Percentiles rank a stretch among this genome's conserved stretches.
phyloP scores from a whole-genome alignment of 2,888 invertebrate species.

The Lasioglossum oenotherae region DNA sequence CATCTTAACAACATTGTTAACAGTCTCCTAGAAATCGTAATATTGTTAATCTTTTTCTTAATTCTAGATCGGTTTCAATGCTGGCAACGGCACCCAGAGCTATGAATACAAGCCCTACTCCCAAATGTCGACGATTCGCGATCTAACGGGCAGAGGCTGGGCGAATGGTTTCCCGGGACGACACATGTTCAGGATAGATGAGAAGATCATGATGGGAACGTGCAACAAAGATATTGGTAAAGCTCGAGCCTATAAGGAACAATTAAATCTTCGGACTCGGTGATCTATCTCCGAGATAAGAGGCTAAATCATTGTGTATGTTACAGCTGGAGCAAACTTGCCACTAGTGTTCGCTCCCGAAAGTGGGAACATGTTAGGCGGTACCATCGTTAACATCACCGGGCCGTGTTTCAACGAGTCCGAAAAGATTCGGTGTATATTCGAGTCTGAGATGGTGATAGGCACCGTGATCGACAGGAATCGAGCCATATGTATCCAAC shows the following conservation, averaged over 20 bases:
- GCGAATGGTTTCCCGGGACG: slow-evolving; percentile 95
- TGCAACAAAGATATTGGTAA: slow-evolving; percentile 95
- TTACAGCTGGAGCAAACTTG: slow-evolving; percentile 91
- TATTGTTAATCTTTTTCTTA: background rate
- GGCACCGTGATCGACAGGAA: slow-evolving; percentile 92
- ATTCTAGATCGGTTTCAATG: slow-evolving; percentile 96
- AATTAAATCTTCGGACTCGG: background rate
- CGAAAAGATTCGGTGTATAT: slow-evolving; percentile 92
- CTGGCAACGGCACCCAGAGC: slow-evolving; percentile 96
- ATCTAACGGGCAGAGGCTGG: slow-evolving; percentile 93
- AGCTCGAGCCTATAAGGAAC: slow-evolving; percentile 52
- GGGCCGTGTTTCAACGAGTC: slow-evolving; percentile 95
- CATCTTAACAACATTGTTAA: background rate
- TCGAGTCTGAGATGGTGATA: slow-evolving; percentile 92
- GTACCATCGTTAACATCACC: slow-evolving; percentile 97
- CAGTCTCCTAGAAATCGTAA: background rate
- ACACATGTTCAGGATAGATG: slow-evolving; percentile 97
- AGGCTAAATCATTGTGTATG: background rate
- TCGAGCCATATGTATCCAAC: slow-evolving; percentile 95
- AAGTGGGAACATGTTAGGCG: slow-evolving; percentile 98
- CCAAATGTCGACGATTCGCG: slow-evolving; percentile 93
- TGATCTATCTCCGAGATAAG: background rate
- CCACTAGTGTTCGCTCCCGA: slow-evolving; percentile 96
- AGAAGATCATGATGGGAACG: slow-evolving; percentile 96
- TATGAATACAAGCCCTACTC: slow-evolving; percentile 96